Evolutionary conservation across 2,888 invertebrate species (phyloP).

Genomic region (Hyposoter didymator): DNA sequence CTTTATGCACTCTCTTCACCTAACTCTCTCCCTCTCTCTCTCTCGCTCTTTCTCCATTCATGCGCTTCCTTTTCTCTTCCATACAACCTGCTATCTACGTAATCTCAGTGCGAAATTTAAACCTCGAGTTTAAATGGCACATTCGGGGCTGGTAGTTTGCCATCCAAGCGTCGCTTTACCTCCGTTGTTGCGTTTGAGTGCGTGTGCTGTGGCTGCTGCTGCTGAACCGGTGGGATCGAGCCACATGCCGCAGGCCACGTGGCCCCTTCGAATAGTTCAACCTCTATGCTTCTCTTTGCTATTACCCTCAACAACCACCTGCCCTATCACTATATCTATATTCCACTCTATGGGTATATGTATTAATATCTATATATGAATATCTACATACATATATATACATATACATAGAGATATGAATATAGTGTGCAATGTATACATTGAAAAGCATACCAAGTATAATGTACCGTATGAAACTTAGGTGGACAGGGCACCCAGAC

Average conservation of each 20-base stretch:
- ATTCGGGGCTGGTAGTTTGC: constrained; percentile 59
- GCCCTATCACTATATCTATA: constrained; percentile 36
- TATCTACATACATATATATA: background rate
- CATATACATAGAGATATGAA: constrained; percentile 3
- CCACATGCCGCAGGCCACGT: constrained; percentile 83
- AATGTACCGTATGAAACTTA: constrained; percentile 52
- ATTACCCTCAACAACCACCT: constrained; percentile 37
- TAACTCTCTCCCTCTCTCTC: constrained; percentile 6
- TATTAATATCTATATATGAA: constrained; percentile 1
- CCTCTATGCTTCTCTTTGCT: constrained; percentile 54
- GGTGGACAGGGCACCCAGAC: constrained; percentile 60
- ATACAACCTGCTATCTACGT: constrained; percentile 57
- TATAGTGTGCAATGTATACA: constrained; percentile 33
- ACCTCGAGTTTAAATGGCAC: constrained; percentile 68
- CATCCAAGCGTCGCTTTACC: constrained; percentile 15
- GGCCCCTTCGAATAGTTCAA: constrained; percentile 75
- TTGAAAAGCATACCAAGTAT: constrained; percentile 57
- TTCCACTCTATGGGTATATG: background rate
- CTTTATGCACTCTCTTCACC: constrained; percentile 22
- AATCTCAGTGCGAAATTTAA: constrained; percentile 68
- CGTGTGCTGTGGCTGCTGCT: constrained; percentile 45
- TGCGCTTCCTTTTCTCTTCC: constrained; percentile 44
- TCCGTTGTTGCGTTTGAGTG: constrained; percentile 37
- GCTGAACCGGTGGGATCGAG: constrained; percentile 63
- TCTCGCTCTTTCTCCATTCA: constrained; percentile 48